Base-by-base conservation (phyloP, 2,888 invertebrate genomes). In the Pollenia labialis region DNA sequence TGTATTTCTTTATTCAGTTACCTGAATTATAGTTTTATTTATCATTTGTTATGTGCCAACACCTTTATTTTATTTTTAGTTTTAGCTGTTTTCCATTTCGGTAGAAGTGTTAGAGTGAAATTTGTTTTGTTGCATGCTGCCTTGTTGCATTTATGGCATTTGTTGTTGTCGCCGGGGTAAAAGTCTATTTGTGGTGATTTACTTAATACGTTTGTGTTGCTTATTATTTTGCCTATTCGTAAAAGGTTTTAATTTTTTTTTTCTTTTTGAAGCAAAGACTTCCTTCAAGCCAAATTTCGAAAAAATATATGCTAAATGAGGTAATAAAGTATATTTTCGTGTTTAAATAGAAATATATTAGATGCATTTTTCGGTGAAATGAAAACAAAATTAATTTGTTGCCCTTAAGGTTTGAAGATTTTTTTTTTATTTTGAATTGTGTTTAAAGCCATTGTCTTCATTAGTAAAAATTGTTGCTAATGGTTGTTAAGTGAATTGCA, bases 41-140 rank as follows among this genome's bases (percentile, higher is more conserved):
- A 86, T 86, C 79, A 86, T 86, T 86, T 82, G 75, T 80, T 82
- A 62, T 69, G 40, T 86, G 86, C 82, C 86, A 86, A 86, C 83
- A 83, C 79, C 83, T 85, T 81, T 81, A 52, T 62, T 23, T 60
- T 48, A 11, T 42, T 23, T 79, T 16, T 18, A 58, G 40, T 48
- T 76, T 54, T 54, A 56, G 62, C 16, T 7, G 79, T 77, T 76
- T 85, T 72, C 68, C 64, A 76, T 76, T 85, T 85, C 69, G 46
- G 62, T 52, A 66, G 72, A 64, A 64, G 77, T 60, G 84, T 66
- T 58, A 44, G 58, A 76, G 52, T 66, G 72, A 77, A 85, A 81
- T 77, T 76, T 50, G 42, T 56, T 56, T 23, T 80, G 16, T 46
- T 64, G 42, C 69, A 68, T 69, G 69, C 32, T 11, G 40, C 40